These are phyloP conservation scores for Coleophora flavipennella DNA, from an alignment of 2,888 invertebrate genomes.

Conservation along the genomic window DNA sequence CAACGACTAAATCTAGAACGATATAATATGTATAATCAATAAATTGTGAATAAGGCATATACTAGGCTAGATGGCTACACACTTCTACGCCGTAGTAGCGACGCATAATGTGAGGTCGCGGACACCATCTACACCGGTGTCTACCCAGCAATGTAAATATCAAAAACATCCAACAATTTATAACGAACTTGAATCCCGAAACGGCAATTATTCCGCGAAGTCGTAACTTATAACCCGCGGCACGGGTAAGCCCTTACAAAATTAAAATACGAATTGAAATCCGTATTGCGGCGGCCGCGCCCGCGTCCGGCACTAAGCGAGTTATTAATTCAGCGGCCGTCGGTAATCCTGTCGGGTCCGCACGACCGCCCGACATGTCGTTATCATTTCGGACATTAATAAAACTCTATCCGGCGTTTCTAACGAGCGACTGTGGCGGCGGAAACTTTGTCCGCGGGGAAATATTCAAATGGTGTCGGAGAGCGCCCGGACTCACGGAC, in stretches of 20 bases:
- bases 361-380: constrained; percentile 40
- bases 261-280: constrained; percentile 44
- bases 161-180: too few species aligned
- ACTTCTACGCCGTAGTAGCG: too few species aligned
- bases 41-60: too few species aligned
- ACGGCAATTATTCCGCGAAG: constrained; percentile 17
- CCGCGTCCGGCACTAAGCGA: constrained; percentile 28
- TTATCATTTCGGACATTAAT: constrained; percentile 59
- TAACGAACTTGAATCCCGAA: constrained; percentile 1
- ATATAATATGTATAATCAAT: too few species aligned
- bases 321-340: constrained; percentile 52
- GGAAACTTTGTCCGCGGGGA: constrained; percentile 41
- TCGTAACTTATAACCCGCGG: constrained; percentile 28
- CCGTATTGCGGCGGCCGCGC: constrained; percentile 31
- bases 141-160: too few species aligned
- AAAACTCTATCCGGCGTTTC: constrained; percentile 46
- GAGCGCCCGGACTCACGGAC: constrained; percentile 24
- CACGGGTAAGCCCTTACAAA: constrained; percentile 30
- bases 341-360: constrained; percentile 39
- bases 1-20: too few species aligned
- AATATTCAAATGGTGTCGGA: constrained; percentile 39
- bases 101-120: too few species aligned
- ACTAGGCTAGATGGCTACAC: too few species aligned
- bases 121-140: too few species aligned
- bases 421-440: constrained; percentile 28